A percentile compares a stretch with the other conserved stretches of the same genome.
phyloP scores from a whole-genome alignment of 1,140 invertebrate species.

The Tyrophagus putrescentiae region DNA sequence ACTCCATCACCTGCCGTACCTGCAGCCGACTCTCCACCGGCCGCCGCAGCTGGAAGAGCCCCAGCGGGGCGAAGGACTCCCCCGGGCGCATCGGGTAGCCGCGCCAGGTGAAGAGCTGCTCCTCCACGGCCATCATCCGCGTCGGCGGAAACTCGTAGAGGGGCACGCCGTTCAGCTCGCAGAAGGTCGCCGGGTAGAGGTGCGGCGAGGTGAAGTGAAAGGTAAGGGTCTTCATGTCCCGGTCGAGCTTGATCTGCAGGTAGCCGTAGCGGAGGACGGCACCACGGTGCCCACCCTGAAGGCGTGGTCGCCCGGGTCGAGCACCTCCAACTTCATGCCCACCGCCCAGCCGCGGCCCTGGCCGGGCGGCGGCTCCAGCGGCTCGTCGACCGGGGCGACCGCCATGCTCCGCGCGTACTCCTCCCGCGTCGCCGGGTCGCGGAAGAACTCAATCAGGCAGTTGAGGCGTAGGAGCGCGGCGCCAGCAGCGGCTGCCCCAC shows the following conservation, averaged over 20 bases:
- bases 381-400: too few species aligned
- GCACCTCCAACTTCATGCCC: conserved; percentile 1
- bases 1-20: conserved; percentile 3
- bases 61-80: too few species aligned
- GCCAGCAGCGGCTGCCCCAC: background rate
- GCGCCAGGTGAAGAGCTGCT: too few species aligned
- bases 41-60: too few species aligned
- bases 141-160: too few species aligned
- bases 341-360: too few species aligned
- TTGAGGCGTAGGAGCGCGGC: background rate
- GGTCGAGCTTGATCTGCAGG: background rate
- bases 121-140: too few species aligned
- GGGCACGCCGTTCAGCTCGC: background rate
- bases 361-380: too few species aligned
- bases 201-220: conserved; percentile 2
- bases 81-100: too few species aligned
- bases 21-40: too few species aligned
- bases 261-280: conserved; percentile 2
- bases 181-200: background rate
- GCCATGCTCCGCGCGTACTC: too few species aligned
- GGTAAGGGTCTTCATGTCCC: background rate
- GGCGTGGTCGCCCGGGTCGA: background rate
- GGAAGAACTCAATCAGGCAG: background rate
- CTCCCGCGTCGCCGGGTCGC: background rate
- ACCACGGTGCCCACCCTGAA: background rate